Percentiles rank a stretch among this genome's conserved stretches.
phyloP scores from a whole-genome alignment of 2,113 vertebrate species.

The Rattus norvegicus region GRCr8 NC_086032.1:35832001-35832500 shows the following conservation, averaged over 20 bases:
- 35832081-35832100: background rate
- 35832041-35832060: background rate
- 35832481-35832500: background rate
- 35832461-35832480: background rate
- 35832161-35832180: slow-evolving; percentile 88
- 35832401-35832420: background rate
- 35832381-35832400: background rate
- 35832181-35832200: slow-evolving; percentile 84
- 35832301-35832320: background rate
- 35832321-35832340: background rate
- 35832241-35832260: background rate
- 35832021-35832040: background rate
- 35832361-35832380: background rate
- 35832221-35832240: slow-evolving; percentile 4
- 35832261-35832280: background rate
- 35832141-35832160: slow-evolving; percentile 85
- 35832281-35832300: background rate
- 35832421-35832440: background rate
- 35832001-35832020: background rate
- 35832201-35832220: slow-evolving; percentile 80
- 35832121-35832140: slow-evolving; percentile 72
- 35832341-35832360: background rate
- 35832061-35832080: background rate
- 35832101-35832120: background rate
- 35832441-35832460: background rate